Base-by-base conservation (phyloP, 2,113 vertebrate species). In the Pelmatolapia mariae region DNA sequence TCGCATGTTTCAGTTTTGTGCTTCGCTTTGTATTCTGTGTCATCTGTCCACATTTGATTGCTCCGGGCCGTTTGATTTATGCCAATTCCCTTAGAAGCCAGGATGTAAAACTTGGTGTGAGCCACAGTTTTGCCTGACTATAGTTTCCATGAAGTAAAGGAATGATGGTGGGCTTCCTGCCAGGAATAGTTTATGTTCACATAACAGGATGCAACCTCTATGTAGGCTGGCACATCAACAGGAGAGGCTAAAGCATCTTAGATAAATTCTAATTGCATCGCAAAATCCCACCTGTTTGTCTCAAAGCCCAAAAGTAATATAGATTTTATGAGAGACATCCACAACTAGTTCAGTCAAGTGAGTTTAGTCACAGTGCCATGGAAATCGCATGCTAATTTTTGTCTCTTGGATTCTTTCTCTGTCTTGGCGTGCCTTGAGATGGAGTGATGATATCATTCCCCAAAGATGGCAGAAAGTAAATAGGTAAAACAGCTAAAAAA, bases 251-350 rank as follows among this genome's bases (percentile, higher is more conserved):
- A 82, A 79, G 78, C 91, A 91, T 85, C 90, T 90, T 88, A 89
- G 86, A 93, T 93, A 78, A 80, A 92, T 90, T 92, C 73, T 92
- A 92, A 94, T 94, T 90, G 81, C 73, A 84, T 91, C 91, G 53
- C 33, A 59, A 92, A 85, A 92, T 91, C 81, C 89, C 53, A 85
- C 11, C 93, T 45, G 83, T 87, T 86, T 91, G n/a, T 88, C 87
- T 91, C 47, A 52, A 90, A 92, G 83, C 90, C 87, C 94, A 91
- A 81, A 93, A 85, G 85, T 79, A 94, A 95, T 95, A 95, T 90
- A 84, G 7, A 29, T 92, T 92, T 93, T 94, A 95, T 92, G 85
- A 91, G 88, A 90, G 57, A 85, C 73, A 88, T 87, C 83, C 85
- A 53, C 54, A 81, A 31, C 63, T 76, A 73, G 82, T 88, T 73